Evolutionary conservation across 2,797 vertebrate species (phyloP).

Genomic region (Propithecus deckenii): DNA sequence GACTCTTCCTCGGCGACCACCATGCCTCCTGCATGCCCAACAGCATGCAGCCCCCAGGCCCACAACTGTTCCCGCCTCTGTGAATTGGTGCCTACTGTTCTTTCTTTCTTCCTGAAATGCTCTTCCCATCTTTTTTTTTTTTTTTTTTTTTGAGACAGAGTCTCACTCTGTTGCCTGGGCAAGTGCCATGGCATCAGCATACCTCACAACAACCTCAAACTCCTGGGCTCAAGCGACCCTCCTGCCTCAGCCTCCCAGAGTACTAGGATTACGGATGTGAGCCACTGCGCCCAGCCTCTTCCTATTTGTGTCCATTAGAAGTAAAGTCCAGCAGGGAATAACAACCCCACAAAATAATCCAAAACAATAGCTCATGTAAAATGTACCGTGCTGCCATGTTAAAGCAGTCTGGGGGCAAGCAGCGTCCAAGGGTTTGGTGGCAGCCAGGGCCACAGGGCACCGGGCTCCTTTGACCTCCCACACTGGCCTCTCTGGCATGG

Average conservation of each 20-base stretch:
- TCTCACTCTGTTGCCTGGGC: too few relatives aligned
- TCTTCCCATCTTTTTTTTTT: neutral
- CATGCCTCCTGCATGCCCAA: accelerated
- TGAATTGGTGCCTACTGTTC: neutral
- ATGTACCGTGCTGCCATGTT: neutral
- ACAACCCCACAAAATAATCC: neutral
- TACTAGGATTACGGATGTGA: too few relatives aligned
- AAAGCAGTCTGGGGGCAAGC: too few relatives aligned
- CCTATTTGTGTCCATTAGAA: neutral
- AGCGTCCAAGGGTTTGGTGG: neutral
- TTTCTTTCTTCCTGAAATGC: neutral
- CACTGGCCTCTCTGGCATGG: neutral
- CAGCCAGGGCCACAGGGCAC: neutral
- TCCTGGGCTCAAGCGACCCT: too few relatives aligned
- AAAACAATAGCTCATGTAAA: neutral
- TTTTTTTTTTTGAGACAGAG: too few relatives aligned
- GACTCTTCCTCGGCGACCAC: neutral
- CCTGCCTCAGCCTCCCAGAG: too few relatives aligned
- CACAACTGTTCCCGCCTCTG: neutral
- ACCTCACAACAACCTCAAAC: too few relatives aligned
- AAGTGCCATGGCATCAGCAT: too few relatives aligned
- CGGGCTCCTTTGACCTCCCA: neutral
- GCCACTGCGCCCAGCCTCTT: too few relatives aligned
- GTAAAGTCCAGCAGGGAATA: neutral
- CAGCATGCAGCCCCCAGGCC: accelerated